Conservation (phyloP, 2,113 vertebrate genomes). For the Xiphophorus maculatus region DNA sequence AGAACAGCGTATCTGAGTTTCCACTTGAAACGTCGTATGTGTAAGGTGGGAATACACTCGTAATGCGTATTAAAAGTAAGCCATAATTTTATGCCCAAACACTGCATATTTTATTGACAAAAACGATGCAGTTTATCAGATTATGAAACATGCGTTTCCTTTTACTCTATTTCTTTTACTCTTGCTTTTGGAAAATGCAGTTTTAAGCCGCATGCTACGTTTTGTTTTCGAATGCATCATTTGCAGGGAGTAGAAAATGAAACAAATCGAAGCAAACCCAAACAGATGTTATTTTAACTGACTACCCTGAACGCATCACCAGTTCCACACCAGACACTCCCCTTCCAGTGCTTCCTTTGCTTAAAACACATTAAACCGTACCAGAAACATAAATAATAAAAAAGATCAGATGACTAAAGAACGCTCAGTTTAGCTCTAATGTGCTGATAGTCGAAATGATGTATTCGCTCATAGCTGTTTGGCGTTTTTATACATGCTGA, state of each 20-base stretch:
- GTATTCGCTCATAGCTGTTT: neutral
- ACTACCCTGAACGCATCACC: neutral
- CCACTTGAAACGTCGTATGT: neutral
- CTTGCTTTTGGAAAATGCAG: neutral
- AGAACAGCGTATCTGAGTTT: too few species aligned
- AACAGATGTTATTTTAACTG: neutral
- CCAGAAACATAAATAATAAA: neutral
- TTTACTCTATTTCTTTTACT: neutral
- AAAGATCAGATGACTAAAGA: neutral
- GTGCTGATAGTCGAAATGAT: neutral
- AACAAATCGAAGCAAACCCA: neutral
- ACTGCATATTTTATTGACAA: neutral
- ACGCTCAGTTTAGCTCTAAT: neutral
- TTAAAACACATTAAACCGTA: too few species aligned
- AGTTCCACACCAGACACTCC: conserved; percentile 12
- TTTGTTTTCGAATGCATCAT: neutral
- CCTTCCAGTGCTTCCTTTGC: neutral
- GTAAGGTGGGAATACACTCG: neutral
- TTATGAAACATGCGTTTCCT: neutral
- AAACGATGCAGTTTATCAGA: neutral
- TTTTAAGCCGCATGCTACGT: neutral
- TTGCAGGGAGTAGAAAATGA: neutral
- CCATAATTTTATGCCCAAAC: neutral
- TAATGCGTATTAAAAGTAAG: neutral
- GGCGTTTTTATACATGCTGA: too few species aligned